Conservation (phyloP, 2,888 invertebrate genomes). For the Calephelis perditalis region DNA sequence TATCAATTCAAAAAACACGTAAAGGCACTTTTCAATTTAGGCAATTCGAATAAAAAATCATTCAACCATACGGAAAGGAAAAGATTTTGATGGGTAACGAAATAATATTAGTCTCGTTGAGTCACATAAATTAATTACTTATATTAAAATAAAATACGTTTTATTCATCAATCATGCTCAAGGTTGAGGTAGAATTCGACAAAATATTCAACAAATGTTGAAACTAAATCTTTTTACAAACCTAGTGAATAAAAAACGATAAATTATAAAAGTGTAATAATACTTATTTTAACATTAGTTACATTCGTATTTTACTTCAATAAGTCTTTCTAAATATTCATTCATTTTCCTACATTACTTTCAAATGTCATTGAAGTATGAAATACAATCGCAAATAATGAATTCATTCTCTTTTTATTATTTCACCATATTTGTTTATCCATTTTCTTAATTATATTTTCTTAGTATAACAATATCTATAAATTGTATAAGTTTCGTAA, state of each 20-base stretch:
- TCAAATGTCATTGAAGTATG: slow-evolving; percentile 75
- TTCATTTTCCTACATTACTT: slow-evolving; percentile 73
- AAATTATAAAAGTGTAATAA: slow-evolving; percentile 64
- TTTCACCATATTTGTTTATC: slow-evolving; percentile 76
- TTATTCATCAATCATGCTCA: slow-evolving; percentile 18
- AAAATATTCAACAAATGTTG: slow-evolving; percentile 20
- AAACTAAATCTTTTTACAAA: slow-evolving; percentile 23
- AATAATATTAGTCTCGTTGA: background rate
- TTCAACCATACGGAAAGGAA: slow-evolving; percentile 22
- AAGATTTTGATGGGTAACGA: background rate
- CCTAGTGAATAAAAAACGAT: slow-evolving; percentile 30
- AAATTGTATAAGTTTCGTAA: slow-evolving; percentile 78
- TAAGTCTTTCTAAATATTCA: slow-evolving; percentile 79
- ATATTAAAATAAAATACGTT: background rate
- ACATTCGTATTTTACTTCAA: slow-evolving; percentile 75
- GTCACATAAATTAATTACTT: background rate
- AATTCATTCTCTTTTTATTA: slow-evolving; percentile 66
- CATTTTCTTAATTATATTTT: slow-evolving; percentile 77
- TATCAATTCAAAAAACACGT: slow-evolving; percentile 43
- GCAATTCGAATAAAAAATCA: slow-evolving; percentile 29
- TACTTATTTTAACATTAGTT: slow-evolving; percentile 73
- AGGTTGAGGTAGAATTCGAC: slow-evolving; percentile 31
- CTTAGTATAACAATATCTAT: slow-evolving; percentile 79
- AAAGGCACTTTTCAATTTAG: slow-evolving; percentile 67
- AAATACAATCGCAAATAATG: slow-evolving; percentile 75